phyloP scores from a whole-genome alignment of 2,888 invertebrate species.

The Busseola fusca region DNA sequence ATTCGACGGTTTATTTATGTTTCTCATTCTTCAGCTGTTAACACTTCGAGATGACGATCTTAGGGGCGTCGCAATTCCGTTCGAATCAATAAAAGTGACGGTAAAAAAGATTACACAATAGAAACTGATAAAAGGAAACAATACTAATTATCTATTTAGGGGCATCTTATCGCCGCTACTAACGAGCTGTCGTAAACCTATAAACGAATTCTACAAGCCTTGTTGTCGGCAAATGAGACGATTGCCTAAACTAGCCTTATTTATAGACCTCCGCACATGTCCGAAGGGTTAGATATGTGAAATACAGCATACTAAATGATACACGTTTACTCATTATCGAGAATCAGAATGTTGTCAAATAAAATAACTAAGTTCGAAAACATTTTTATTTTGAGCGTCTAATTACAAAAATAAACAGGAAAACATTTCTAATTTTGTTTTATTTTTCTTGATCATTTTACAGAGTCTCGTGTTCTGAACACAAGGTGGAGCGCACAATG shows the following conservation, averaged over 20 bases:
- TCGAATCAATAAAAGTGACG: conserved; percentile 63
- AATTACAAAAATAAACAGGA: conserved; percentile 33
- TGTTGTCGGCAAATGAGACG: conserved; percentile 78
- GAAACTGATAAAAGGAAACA: conserved; percentile 72
- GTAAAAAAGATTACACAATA: conserved; percentile 67
- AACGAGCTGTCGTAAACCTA: conserved; percentile 85
- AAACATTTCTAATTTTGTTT: conserved; percentile 8
- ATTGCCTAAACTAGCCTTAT: conserved; percentile 80
- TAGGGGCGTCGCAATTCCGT: conserved; percentile 52
- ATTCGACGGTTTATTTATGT: conserved; percentile 78
- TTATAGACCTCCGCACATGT: conserved; percentile 72
- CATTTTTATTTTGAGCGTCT: conserved; percentile 56
- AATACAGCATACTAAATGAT: conserved; percentile 78
- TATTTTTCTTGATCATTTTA: conserved; percentile 1
- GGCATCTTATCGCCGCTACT: conserved; percentile 80
- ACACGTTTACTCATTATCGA: conserved; percentile 75
- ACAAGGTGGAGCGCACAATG: conserved; percentile 37
- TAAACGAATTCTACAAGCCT: conserved; percentile 80
- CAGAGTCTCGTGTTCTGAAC: conserved; percentile 2
- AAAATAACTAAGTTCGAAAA: conserved; percentile 48
- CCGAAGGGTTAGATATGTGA: conserved; percentile 68
- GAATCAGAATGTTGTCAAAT: conserved; percentile 57
- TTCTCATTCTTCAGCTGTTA: conserved; percentile 73
- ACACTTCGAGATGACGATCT: conserved; percentile 65
- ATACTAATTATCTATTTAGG: conserved; percentile 87